Percentiles rank a stretch among this genome's conserved stretches.
Conservation (phyloP, 2,113 vertebrate species). For the Typhlomys cinereus region DNA sequence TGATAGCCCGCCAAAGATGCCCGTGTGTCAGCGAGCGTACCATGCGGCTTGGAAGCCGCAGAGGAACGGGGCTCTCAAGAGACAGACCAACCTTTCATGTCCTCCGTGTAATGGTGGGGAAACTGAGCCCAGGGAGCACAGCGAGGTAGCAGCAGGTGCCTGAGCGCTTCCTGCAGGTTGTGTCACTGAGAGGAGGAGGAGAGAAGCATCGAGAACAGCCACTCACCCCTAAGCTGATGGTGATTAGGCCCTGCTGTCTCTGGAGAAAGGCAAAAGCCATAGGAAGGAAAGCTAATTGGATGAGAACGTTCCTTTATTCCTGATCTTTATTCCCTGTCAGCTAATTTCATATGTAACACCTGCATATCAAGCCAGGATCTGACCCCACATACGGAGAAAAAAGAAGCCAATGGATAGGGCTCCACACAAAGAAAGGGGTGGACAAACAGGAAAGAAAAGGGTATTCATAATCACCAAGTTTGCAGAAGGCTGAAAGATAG, state of each 20-base stretch:
- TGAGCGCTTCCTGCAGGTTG: neutral
- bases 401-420: neutral
- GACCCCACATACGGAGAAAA: neutral
- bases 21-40: conserved; percentile 66
- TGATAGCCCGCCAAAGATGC: conserved; percentile 72
- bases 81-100: neutral
- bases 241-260: too few species aligned
- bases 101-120: neutral
- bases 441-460: neutral
- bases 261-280: neutral
- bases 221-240: too few species aligned
- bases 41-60: conserved; percentile 24
- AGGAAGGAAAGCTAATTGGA: neutral
- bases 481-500: neutral
- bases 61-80: neutral
- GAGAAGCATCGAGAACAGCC: neutral
- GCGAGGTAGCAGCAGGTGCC: neutral
- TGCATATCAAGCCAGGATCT: neutral
- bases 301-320: neutral
- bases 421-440: neutral
- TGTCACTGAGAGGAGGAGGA: neutral
- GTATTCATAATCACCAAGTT: neutral
- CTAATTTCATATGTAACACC: too few species aligned
- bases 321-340: neutral
- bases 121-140: neutral